Percentiles rank a stretch among this genome's conserved stretches.
These are phyloP conservation scores for Panthera tigris DNA, from an alignment of 2,113 vertebrate species.

Conservation along the genomic window DNA sequence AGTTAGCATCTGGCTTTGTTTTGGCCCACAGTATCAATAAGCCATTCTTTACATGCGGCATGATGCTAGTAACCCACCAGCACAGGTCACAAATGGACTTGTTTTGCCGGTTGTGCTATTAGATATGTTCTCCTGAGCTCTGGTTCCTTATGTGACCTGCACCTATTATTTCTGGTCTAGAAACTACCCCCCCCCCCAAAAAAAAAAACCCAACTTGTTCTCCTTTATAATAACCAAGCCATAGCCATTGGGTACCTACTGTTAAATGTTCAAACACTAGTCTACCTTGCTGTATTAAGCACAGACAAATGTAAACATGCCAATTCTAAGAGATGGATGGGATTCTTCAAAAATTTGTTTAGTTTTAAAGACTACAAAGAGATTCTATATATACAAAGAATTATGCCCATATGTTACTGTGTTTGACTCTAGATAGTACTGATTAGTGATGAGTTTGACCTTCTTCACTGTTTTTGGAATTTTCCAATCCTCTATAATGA, in stretches of 20 bases:
- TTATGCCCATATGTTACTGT: neutral
- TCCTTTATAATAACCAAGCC: neutral
- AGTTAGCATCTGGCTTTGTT: neutral
- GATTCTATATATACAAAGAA: neutral
- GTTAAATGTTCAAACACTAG: neutral
- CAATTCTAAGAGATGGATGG: neutral
- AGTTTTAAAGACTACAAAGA: neutral
- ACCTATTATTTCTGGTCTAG: neutral
- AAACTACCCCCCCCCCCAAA: neutral
- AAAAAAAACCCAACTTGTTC: slow-evolving; percentile 1
- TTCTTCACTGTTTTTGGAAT: neutral
- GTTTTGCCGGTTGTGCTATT: neutral
- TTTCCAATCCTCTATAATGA: slow-evolving; percentile 38
- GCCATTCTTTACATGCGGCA: neutral
- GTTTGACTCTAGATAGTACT: neutral
- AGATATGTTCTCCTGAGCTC: neutral
- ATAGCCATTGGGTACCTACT: neutral
- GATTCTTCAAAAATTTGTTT: slow-evolving; percentile 21
- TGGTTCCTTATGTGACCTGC: neutral
- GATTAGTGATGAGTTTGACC: neutral
- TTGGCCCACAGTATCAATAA: neutral
- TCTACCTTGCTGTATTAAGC: neutral
- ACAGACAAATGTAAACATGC: neutral
- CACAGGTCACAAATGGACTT: neutral
- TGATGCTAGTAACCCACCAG: neutral